These are phyloP conservation scores for Protobothrops mucrosquamatus DNA, from an alignment of 2,113 vertebrate genomes.

Conservation along the genomic window DNA sequence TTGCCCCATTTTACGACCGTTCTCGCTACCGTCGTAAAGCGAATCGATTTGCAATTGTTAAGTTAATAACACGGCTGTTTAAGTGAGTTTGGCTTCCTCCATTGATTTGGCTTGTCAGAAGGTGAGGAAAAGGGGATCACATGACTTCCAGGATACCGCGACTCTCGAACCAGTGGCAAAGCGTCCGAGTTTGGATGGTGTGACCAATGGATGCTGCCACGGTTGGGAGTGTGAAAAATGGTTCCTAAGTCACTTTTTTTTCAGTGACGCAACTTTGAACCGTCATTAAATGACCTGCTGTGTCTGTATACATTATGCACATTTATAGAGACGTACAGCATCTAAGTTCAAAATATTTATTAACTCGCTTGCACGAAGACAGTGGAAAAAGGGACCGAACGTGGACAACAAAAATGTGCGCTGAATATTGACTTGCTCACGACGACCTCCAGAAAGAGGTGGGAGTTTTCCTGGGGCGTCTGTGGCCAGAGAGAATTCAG, in stretches of 20 bases:
- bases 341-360: neutral
- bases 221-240: neutral
- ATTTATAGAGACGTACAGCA: neutral
- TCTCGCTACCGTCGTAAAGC: too few species aligned
- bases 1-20: too few species aligned
- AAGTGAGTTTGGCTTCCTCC: too few species aligned
- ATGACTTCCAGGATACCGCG: too few species aligned
- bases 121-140: neutral
- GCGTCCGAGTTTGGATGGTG: neutral
- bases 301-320: neutral
- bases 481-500: neutral
- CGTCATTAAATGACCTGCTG: neutral
- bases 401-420: rapidly evolving
- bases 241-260: neutral
- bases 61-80: too few species aligned
- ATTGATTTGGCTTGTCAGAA: neutral
- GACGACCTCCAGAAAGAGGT: neutral
- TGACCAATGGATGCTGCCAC: neutral
- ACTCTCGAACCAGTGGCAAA: neutral
- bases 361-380: neutral
- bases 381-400: neutral
- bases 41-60: too few species aligned
- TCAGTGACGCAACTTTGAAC: too few species aligned
- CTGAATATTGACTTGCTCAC: neutral
- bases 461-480: neutral